Conservation (phyloP, 1,140 invertebrate genomes). For the Drosophila rufa region DNA sequence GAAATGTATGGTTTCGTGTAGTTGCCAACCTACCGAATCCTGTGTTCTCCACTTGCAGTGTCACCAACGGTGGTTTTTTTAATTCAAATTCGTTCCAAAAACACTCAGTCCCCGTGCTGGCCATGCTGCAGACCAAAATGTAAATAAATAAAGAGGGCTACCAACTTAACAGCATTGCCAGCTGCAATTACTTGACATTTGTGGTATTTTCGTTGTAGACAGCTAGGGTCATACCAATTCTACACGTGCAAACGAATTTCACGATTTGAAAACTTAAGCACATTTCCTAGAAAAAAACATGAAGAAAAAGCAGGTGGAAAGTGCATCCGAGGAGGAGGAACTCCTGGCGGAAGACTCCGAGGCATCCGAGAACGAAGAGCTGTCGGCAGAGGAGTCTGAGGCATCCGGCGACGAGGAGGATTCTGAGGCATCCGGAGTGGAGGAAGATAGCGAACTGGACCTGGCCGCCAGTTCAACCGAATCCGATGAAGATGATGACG, state of each 20-base stretch:
- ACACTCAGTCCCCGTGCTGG: conserved; percentile 4
- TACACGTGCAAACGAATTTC: conserved; percentile 30
- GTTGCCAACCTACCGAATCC: conserved; percentile 51
- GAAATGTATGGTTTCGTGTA: accelerated
- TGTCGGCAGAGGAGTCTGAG: conserved; percentile 13
- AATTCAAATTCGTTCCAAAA: conserved; percentile 82
- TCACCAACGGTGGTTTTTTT: conserved; percentile 76
- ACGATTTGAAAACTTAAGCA: conserved; percentile 12
- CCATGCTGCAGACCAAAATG: conserved; percentile 20
- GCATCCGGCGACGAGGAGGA: conserved; percentile 22
- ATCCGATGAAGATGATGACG: conserved; percentile 60
- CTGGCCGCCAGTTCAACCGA: conserved; percentile 69
- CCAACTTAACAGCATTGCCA: conserved; percentile 1
- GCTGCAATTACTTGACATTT: neutral
- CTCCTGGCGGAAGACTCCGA: conserved; percentile 20
- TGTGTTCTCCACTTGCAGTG: conserved; percentile 53
- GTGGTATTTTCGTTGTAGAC: neutral
- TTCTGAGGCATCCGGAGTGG: conserved; percentile 21
- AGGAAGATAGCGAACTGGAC: conserved; percentile 46
- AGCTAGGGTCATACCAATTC: neutral
- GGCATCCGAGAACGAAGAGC: conserved; percentile 21
- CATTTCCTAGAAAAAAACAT: conserved; percentile 20
- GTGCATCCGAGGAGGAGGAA: conserved; percentile 35
- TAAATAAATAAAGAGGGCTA: conserved; percentile 20
- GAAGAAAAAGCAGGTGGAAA: conserved; percentile 56